Conservation (phyloP, 1,140 invertebrate genomes). For the Listronotus oregonensis region DNA sequence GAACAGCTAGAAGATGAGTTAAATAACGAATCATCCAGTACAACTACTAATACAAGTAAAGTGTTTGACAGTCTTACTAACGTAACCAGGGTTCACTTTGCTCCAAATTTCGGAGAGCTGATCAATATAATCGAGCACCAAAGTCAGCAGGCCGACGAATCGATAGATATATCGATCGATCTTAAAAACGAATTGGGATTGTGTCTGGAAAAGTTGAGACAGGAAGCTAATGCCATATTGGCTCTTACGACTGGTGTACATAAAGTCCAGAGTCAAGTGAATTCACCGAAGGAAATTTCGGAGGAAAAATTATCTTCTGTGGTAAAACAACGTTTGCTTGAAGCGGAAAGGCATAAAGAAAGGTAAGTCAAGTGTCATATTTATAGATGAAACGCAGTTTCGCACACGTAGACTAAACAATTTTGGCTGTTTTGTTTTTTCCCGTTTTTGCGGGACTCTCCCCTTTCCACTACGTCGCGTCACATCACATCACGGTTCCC, state of each 20-base stretch:
- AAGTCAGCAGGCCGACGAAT: slow-evolving; percentile 50
- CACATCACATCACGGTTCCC: too few species aligned
- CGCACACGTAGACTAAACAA: too few species aligned
- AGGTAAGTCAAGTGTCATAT: slow-evolving; percentile 33
- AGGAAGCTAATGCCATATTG: slow-evolving; percentile 70
- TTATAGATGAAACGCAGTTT: too few species aligned
- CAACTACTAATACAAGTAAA: slow-evolving; percentile 32
- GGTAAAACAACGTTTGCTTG: slow-evolving; percentile 45
- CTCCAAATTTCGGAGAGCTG: slow-evolving; percentile 68
- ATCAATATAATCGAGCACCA: slow-evolving; percentile 64
- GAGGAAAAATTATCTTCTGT: slow-evolving; percentile 43
- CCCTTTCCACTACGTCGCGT: too few species aligned
- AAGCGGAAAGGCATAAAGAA: slow-evolving; percentile 45
- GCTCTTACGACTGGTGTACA: slow-evolving; percentile 60
- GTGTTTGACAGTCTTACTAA: slow-evolving; percentile 34
- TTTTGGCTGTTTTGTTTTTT: too few species aligned
- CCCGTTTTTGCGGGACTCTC: too few species aligned
- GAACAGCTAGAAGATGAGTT: slow-evolving; percentile 46
- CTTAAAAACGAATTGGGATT: slow-evolving; percentile 65
- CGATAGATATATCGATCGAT: slow-evolving; percentile 59
- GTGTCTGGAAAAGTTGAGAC: slow-evolving; percentile 67
- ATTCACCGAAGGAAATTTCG: slow-evolving; percentile 9
- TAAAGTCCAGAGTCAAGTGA: slow-evolving; percentile 15
- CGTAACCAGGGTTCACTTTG: slow-evolving; percentile 68
- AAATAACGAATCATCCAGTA: slow-evolving; percentile 21